Evolutionary conservation across 2,113 vertebrate species (phyloP).

Genomic region (Forbesichthys papilliferus): DNA sequence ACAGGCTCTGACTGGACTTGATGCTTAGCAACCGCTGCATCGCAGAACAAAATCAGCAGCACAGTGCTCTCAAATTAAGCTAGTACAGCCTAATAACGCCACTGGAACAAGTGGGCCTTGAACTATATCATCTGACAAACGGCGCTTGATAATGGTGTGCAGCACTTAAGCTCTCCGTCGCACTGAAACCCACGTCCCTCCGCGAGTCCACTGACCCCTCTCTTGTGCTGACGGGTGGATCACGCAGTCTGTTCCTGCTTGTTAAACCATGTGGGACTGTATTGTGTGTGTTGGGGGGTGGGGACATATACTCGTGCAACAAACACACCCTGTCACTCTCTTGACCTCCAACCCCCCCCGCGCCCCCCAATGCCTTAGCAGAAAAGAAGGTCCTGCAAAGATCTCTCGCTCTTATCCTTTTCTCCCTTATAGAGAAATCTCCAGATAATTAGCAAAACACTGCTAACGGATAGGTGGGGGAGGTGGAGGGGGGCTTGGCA

Average conservation of each 20-base stretch:
- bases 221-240: constrained; percentile 45
- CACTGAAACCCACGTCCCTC: constrained; percentile 56
- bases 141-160: constrained; percentile 64
- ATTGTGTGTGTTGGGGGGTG: constrained; percentile 26
- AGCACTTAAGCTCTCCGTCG: constrained; percentile 49
- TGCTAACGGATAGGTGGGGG: constrained; percentile 5
- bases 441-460: background rate
- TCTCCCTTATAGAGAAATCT: constrained; percentile 7
- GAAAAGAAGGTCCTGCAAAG: background rate
- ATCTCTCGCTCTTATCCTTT: constrained; percentile 1
- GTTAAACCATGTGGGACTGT: constrained; percentile 58
- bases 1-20: no score
- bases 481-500: background rate
- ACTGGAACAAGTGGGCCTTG: constrained; percentile 56
- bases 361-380: constrained; percentile 12
- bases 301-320: constrained; percentile 23
- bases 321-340: constrained; percentile 29
- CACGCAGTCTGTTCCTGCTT: constrained; percentile 41
- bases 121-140: constrained; percentile 61
- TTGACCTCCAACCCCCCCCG: constrained; percentile 28
- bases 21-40: no score
- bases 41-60: no score
- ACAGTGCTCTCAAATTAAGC: constrained; percentile 43
- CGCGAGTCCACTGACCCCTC: constrained; percentile 54
- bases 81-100: constrained; percentile 46